phyloP scores from a whole-genome alignment of 2,888 invertebrate species.

The Bhutanitis thaidina region DNA sequence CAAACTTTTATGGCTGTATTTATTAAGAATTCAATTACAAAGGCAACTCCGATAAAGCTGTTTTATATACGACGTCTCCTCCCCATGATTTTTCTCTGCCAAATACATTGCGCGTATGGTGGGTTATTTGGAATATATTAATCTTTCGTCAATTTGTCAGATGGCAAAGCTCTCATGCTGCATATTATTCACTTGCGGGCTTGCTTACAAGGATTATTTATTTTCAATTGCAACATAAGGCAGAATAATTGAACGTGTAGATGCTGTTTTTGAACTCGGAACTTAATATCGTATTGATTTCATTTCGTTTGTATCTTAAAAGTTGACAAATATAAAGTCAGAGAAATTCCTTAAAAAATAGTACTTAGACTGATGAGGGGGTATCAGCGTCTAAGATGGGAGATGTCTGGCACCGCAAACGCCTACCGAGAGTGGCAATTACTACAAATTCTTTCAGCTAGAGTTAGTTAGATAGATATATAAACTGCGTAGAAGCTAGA shows the following conservation, averaged over 20 bases:
- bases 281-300: too few relatives aligned
- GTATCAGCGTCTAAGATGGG: too few relatives aligned
- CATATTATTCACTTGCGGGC: conserved; percentile 6
- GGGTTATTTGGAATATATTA: conserved; percentile 15
- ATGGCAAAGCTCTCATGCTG: conserved; percentile 15
- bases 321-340: too few relatives aligned
- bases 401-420: too few relatives aligned
- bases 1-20: conserved; percentile 15
- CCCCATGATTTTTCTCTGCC: conserved; percentile 19
- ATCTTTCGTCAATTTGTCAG: conserved; percentile 19
- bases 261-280: background rate
- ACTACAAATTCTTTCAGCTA: too few relatives aligned
- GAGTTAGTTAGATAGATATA: too few relatives aligned
- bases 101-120: conserved; percentile 13
- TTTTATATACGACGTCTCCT: conserved; percentile 19
- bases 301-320: too few relatives aligned
- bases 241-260: conserved; percentile 2
- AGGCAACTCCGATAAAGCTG: conserved; percentile 21
- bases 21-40: conserved; percentile 25
- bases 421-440: too few relatives aligned
- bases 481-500: too few relatives aligned
- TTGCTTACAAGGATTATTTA: background rate
- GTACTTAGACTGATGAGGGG: too few relatives aligned
- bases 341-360: too few relatives aligned
- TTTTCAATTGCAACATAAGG: conserved; percentile 1